Base-by-base conservation (phyloP, 2,797 vertebrate genomes). In the Adelosebastes latens region DNA sequence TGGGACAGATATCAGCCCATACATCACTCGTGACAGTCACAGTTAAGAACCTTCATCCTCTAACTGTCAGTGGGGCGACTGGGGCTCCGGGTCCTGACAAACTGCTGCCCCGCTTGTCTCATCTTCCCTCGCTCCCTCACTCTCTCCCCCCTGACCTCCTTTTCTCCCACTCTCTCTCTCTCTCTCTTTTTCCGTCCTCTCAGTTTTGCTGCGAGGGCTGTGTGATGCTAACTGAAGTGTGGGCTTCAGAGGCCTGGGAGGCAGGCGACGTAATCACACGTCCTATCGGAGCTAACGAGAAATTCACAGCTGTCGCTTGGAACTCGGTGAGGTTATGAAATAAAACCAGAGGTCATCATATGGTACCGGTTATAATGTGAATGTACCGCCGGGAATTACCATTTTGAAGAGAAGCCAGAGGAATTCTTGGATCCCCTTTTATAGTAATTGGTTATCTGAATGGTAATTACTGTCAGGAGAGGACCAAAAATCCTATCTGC, bases 1-100 rank as follows among this genome's bases (percentile, higher is more conserved):
- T 69, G 87, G 88, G 90, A 90, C 88, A 88, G 81, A 92, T 86
- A 94, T 93, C 90, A 86, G 88, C 81, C 82, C 89, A 92, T 94
- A 89, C 89, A 95, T 96, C 94, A 95, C 87, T 83, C 4, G n/a
- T 90, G 93, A 94, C 94, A 95, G 92, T 87, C 84, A 83, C 87
- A 87, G 91, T 89, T 90, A 85, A 90, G 90, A 93, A 84, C 84
- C 92, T 83, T 93, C 90, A 92, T 93, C 92, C 92, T 90, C 83
- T 82, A 72, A 87, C 90, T 92, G 91, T 93, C 91, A 92, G 83
- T 20, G 79, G 80, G 88, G 85, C 90, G 92, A 91, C 87, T 85
- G 72, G 84, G 86, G 84, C 89, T 91, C 76, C 81, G 75, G 87
- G 88, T 92, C 87, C 87, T 93, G 92, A 94, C 93, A 93, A 93